Evolutionary conservation across 2,113 vertebrate genomes (phyloP).

Genomic region (Semnopithecus entellus): DNA sequence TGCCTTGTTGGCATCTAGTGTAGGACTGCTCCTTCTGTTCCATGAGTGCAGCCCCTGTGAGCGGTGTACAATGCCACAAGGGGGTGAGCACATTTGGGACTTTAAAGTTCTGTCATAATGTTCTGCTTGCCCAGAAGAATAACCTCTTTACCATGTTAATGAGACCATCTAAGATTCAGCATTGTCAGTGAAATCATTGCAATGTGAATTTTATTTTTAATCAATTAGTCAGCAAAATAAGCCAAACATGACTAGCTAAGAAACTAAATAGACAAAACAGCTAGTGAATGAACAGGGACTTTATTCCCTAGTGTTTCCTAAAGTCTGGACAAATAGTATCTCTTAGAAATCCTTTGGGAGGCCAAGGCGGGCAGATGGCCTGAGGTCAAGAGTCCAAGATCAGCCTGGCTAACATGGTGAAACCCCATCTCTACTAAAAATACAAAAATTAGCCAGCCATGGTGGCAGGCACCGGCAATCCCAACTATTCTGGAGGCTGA

Average conservation of each 20-base stretch:
- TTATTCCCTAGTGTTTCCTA: neutral
- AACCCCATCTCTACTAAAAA: too few relatives aligned
- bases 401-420: too few relatives aligned
- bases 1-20: neutral
- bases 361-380: too few relatives aligned
- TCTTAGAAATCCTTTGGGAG: neutral
- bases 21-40: neutral
- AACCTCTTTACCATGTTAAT: neutral
- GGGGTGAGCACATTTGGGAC: neutral
- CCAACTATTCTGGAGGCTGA: too few relatives aligned
- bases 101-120: neutral
- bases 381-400: too few relatives aligned
- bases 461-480: too few relatives aligned
- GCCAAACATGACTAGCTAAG: neutral
- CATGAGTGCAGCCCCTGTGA: neutral
- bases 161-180: neutral
- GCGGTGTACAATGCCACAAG: neutral
- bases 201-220: neutral
- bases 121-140: neutral
- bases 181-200: neutral
- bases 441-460: too few relatives aligned
- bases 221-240: neutral
- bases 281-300: neutral
- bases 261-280: neutral
- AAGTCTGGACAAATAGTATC: neutral